Conservation (phyloP, 2,888 invertebrate species). For the Tryphoninae sp. region DNA sequence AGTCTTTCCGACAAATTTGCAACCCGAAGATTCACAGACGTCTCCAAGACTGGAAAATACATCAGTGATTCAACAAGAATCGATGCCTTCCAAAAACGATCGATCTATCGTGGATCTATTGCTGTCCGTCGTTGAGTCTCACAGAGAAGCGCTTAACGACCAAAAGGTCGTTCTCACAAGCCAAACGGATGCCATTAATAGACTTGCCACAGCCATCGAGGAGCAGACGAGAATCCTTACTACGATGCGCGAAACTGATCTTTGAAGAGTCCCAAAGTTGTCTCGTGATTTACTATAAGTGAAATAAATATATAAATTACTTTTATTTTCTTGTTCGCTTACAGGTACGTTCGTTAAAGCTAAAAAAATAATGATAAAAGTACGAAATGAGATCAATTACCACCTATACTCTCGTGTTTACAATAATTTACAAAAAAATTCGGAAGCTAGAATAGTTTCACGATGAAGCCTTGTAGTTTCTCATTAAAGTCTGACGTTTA, state of each 20-base stretch:
- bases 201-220: conserved; percentile 55
- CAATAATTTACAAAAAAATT: conserved; percentile 40
- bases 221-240: conserved; percentile 52
- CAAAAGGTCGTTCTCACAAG: conserved; percentile 36
- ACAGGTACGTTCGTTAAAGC: conserved; percentile 48
- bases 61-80: conserved; percentile 2
- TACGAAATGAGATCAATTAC: conserved; percentile 60
- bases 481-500: neutral
- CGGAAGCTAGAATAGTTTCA: conserved; percentile 20
- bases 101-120: conserved; percentile 31
- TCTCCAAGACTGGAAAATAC: neutral
- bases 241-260: neutral
- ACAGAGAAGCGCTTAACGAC: conserved; percentile 49
- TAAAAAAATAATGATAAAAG: conserved; percentile 51
- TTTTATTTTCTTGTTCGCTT: conserved; percentile 51
- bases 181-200: conserved; percentile 55
- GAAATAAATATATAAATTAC: conserved; percentile 57
- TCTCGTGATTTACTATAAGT: neutral
- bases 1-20: neutral
- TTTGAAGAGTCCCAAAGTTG: neutral
- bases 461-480: conserved; percentile 14
- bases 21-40: neutral
- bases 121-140: conserved; percentile 47
- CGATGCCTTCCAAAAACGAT: conserved; percentile 26
- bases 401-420: conserved; percentile 31